Evolutionary conservation across 2,113 vertebrate species (phyloP).

Genomic region (Xenopus laevis): DNA sequence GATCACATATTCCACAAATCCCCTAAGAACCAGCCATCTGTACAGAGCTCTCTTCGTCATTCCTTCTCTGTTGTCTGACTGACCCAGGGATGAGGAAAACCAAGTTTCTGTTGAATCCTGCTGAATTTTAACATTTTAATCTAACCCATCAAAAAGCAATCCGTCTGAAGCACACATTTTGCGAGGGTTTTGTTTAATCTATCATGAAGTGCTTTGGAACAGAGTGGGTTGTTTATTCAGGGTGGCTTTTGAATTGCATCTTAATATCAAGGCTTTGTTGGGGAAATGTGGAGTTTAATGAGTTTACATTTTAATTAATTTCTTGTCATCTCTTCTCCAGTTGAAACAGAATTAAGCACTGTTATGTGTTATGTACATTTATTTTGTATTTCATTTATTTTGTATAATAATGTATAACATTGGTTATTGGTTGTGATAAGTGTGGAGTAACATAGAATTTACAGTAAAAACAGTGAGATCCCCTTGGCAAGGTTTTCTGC

Average conservation of each 20-base stretch:
- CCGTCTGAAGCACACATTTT: slow-evolving; percentile 56
- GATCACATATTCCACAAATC: neutral
- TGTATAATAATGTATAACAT: no score
- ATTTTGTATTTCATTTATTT: no score
- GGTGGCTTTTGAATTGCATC: slow-evolving; percentile 51
- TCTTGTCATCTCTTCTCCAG: neutral
- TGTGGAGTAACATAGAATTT: no score
- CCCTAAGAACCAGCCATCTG: slow-evolving; percentile 5
- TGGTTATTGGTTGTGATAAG: no score
- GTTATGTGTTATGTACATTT: neutral
- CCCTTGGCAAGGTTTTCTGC: no score
- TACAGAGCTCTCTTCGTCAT: neutral
- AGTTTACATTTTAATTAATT: slow-evolving; percentile 7
- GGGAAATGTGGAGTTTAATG: neutral
- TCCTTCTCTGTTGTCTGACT: slow-evolving; percentile 47
- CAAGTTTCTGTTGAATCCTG: slow-evolving; percentile 64
- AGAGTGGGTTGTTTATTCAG: slow-evolving; percentile 53
- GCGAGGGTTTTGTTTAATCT: slow-evolving; percentile 58
- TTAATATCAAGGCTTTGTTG: slow-evolving; percentile 7
- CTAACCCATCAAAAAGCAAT: slow-evolving; percentile 63
- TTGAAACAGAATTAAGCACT: no score
- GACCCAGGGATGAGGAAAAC: slow-evolving; percentile 57
- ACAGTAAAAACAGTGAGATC: no score
- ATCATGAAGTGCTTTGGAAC: slow-evolving; percentile 56
- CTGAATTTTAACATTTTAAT: slow-evolving; percentile 63